A percentile compares a stretch with the other conserved stretches of the same genome.
Evolutionary conservation across 2,797 vertebrate species (phyloP).

Genomic region (Lagorchestes hirsutus): DNA sequence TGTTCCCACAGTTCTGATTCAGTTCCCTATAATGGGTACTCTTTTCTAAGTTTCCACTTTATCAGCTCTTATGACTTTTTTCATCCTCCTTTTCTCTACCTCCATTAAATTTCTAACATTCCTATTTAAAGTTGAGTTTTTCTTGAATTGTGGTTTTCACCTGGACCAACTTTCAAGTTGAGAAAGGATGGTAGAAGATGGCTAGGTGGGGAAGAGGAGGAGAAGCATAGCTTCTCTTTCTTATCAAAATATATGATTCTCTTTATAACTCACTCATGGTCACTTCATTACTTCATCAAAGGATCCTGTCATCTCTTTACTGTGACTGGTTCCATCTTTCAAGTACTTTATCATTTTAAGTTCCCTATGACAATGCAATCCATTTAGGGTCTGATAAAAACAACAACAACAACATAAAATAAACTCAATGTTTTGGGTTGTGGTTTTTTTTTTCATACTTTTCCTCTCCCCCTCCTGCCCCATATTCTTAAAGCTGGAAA

Average conservation of each 20-base stretch:
- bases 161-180: neutral
- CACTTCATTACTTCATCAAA: neutral
- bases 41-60: neutral
- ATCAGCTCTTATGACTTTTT: neutral
- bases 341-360: neutral
- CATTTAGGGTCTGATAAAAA: neutral
- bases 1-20: neutral
- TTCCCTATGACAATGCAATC: neutral
- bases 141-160: neutral
- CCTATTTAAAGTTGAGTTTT: neutral
- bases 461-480: neutral
- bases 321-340: neutral
- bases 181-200: neutral
- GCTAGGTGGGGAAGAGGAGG: neutral
- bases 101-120: neutral
- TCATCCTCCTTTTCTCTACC: neutral
- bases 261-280: neutral
- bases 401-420: neutral
- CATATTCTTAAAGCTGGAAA: neutral
- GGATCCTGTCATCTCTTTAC: neutral
- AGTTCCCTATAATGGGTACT: neutral
- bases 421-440: neutral
- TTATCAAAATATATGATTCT: neutral
- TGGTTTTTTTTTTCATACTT: neutral
- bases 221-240: neutral